Evolutionary conservation across 2,888 invertebrate species (phyloP), one percentile per base, ranked within the genome.

Genomic region (Blomia tropicalis): DNA sequence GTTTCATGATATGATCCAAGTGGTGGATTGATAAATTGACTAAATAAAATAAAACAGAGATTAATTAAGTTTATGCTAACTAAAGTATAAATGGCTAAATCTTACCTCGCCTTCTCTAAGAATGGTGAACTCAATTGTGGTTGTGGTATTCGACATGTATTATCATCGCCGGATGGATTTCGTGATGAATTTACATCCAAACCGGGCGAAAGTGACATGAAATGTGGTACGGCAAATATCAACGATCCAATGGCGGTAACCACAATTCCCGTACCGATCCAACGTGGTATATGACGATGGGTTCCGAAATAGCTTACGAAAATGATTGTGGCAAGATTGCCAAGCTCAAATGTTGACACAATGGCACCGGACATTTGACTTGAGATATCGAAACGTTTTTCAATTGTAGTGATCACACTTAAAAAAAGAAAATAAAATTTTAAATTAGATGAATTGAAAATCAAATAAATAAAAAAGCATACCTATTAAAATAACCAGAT

Each of bases 281-380:
- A 92, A 43, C 87, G 85, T 60, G 91, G 91, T 73, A 90, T 90
- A 75, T 90, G 88, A 67, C 92, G 79, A 66, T 88, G 80, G 71
- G 89, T 88, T 68, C 92, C 92, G 71, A 92, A 82, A 74, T 92
- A 93, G 72, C 89, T 89, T 70, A 93, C 91, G 76, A 92, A 91
- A 73, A 93, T 87, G 70, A 92, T 91, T 41, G 92, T 89, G 72
- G 90, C 85, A 69, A 92, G 87, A 76, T 91, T 91, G 71, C 92
- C 92, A 71, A 89, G 87, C 79, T 92, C 92, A 75, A 91, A 91
- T 70, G 89, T 88, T 70, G 90, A 90, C 63, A 91, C 90, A 69
- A 92, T 87, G 70, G 91, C 81, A 63, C 92, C 91, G 59, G 90
- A 89, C 68, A 88, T 83, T 73, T 87, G 86, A 73, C 90, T 90